Evolutionary conservation across 1,140 invertebrate genomes (phyloP), one percentile per base, ranked within the genome.

Genomic region (Dinothrombium tinctorium): DNA sequence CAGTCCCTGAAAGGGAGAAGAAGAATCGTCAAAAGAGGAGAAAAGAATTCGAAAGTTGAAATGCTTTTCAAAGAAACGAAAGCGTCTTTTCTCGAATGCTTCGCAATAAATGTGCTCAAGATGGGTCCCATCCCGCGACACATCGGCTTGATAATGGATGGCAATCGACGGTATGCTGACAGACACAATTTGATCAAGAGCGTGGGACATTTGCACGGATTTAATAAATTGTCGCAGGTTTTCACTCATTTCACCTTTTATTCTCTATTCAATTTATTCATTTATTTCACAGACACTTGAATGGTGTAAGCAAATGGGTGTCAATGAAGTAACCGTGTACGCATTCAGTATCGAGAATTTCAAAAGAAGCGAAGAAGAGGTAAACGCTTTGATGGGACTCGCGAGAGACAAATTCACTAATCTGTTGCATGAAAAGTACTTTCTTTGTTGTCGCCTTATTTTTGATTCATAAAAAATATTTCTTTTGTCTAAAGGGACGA

Each of bases 321-420:
- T 78, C 11, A 59, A 54, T 24, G 89, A 98, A 69, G 84, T 98
- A 0, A 98, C 92, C 7, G 80, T 96, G 8, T 99, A 95, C 65
- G 90, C 92, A 23, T 98, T 99, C 50, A 95, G 89, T 58, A 95
- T 98, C 58, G 92, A 98, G 64, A 99, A 99, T 61, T 99, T 96
- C 54, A 95, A 95, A 62, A 64, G 94, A 42, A 76, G 69, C 37
- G 57, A 73, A 56, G 76, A 90, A 45, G 94, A 99, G 68, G 87
- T 99, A 0, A 68, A 81, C 50, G 71, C 68, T 17, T 61, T 99
- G 2, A 75, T 98, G 72, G 67, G 81, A 48, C 60, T 99, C 42
- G 78, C 86, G 0, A 64, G 69, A 48, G 69, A 89, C 51, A 96
- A 96, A 56, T 94, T 96, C 74, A 72, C 77, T 81, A 65, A 59